These are phyloP conservation scores for Prosopocoilus inquinatus DNA, from an alignment of 2,888 invertebrate genomes.

Conservation along the genomic window DNA sequence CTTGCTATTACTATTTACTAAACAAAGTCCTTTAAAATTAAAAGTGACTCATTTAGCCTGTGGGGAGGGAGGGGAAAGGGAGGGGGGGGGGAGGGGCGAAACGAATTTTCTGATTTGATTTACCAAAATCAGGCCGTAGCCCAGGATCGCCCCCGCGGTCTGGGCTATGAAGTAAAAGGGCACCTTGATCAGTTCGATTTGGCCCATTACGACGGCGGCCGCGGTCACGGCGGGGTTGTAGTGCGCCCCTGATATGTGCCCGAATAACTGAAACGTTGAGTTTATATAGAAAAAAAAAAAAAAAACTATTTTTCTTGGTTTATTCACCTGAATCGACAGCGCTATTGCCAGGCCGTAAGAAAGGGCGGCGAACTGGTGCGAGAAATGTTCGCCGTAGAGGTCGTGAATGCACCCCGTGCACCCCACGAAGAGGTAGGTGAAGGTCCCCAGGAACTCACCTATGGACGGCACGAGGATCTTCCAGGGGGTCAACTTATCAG, in stretches of 20 bases:
- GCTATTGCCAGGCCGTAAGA: constrained; percentile 65
- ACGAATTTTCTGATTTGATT: constrained; percentile 6
- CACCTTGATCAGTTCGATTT: constrained; percentile 51
- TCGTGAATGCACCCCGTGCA: constrained; percentile 63
- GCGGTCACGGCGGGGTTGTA: constrained; percentile 71
- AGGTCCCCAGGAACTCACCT: constrained; percentile 64
- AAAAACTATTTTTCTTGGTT: neutral
- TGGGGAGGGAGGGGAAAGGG: no score
- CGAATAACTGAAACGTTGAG: constrained; percentile 57
- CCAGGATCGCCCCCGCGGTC: constrained; percentile 61
- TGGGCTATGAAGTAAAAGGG: constrained; percentile 60
- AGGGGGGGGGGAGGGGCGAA: no score
- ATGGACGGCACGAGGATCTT: constrained; percentile 7
- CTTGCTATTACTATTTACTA: no score
- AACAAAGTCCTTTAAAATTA: no score
- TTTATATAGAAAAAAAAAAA: neutral
- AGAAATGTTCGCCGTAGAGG: constrained; percentile 37
- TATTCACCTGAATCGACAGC: constrained; percentile 58
- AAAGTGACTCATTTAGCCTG: no score
- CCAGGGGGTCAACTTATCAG: neutral
- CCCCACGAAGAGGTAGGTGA: constrained; percentile 62
- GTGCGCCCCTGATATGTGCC: constrained; percentile 71
- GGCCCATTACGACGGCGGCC: constrained; percentile 58
- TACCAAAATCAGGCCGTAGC: constrained; percentile 62
- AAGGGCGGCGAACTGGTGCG: constrained; percentile 51